A percentile compares a stretch with the other conserved stretches of the same genome.
Conservation (phyloP, 2,113 vertebrate genomes). For the Lynx canadensis region DNA sequence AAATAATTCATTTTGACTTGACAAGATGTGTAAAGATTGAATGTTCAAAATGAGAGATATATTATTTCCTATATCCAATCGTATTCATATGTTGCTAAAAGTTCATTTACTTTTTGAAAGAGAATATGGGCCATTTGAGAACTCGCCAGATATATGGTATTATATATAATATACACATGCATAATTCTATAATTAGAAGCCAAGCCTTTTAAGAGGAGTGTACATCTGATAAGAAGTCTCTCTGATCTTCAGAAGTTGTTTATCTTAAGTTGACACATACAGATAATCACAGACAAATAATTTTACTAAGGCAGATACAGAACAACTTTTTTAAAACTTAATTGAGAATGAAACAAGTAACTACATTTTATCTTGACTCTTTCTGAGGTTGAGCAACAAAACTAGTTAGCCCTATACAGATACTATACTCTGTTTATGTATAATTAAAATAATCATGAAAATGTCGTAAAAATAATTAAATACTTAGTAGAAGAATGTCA, state of each 20-base stretch:
- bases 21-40: background rate
- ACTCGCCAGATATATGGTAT: background rate
- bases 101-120: background rate
- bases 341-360: slow-evolving; percentile 59
- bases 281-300: slow-evolving; percentile 68
- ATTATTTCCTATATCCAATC: background rate
- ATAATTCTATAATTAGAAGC: slow-evolving; percentile 62
- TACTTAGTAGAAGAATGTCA: slow-evolving; percentile 52
- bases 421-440: slow-evolving; percentile 50
- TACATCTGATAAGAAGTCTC: slow-evolving; percentile 60
- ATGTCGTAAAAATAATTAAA: slow-evolving; percentile 68
- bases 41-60: background rate
- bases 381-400: slow-evolving; percentile 49
- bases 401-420: background rate
- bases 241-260: slow-evolving; percentile 50
- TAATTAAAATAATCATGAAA: slow-evolving; percentile 76
- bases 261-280: slow-evolving; percentile 47
- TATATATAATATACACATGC: background rate
- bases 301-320: slow-evolving; percentile 32
- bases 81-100: background rate
- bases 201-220: slow-evolving; percentile 46
- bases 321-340: slow-evolving; percentile 52
- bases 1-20: background rate
- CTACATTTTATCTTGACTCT: slow-evolving; percentile 54
- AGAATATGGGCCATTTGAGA: background rate